These are phyloP conservation scores for Oasisia sp. DNA, from an alignment of 2,888 invertebrate genomes.

Conservation along the genomic window DNA sequence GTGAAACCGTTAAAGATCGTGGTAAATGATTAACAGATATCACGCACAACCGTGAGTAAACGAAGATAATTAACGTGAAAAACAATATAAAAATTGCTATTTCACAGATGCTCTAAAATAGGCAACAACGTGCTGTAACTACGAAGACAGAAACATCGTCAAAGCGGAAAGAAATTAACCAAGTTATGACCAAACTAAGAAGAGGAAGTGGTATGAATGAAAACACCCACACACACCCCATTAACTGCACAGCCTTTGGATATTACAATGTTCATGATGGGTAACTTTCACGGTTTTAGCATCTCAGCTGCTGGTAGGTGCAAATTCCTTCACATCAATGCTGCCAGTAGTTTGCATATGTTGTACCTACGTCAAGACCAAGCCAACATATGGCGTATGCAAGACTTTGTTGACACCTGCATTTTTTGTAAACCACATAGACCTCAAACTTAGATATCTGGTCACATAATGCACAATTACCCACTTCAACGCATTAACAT, in stretches of 20 bases:
- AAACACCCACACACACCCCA: neutral
- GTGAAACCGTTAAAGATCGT: neutral
- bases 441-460: neutral
- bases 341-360: neutral
- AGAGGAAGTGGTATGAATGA: neutral
- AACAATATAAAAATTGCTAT: neutral
- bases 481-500: neutral
- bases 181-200: neutral
- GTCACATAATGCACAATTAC: neutral
- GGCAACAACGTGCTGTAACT: neutral
- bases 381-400: conserved; percentile 5
- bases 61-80: neutral
- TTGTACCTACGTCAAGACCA: neutral
- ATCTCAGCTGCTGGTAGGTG: neutral
- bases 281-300: neutral
- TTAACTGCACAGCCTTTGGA: neutral
- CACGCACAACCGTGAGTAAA: neutral
- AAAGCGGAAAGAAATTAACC: neutral
- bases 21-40: neutral
- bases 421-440: neutral
- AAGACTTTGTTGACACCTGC: neutral
- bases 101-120: neutral
- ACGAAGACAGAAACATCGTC: neutral
- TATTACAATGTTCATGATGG: neutral
- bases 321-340: neutral